Evolutionary conservation across 2,888 invertebrate genomes (phyloP), one percentile per base, ranked within the genome.

Genomic region (Cosmorhoe ocellata): DNA sequence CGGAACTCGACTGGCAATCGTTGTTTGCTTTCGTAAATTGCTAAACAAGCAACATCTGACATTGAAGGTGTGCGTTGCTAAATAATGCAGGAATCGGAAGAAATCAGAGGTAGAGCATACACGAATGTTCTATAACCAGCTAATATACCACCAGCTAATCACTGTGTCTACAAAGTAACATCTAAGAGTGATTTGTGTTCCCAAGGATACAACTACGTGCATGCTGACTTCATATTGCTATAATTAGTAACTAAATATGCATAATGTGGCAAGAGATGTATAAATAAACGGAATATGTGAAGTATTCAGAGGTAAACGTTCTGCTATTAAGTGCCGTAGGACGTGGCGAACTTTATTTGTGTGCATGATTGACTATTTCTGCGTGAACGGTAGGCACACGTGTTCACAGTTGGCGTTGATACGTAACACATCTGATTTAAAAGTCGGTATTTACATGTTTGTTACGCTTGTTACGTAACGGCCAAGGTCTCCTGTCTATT

Each of bases 191-290:
- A 74, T 74, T 76, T 73, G 74, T 75, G 69, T 74, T 75, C 74
- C 77, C 79, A 79, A 71, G 67, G 67, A 72, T 73, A 64, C 22
- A 24, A 24, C 72, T 84, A 83, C 74, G 70, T 76, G 81, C 85
- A 86, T 85, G 86, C 86, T 81, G 71, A 79, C 67, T 78, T 78
- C 75, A 79, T 79, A 76, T 71, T 58, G 68, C 80, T 82, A 79
- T 78, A 79, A 80, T 81, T 80, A 83, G 76, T 78, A 65, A 64
- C 71, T 80, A 71, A 53, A 69, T 70, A 66, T 72, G 66, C 65
- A 67, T 67, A 67, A 76, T 77, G 74, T 76, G 67, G 71, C 66
- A 72, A 75, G 66, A 66, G 68, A 65, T 71, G 66, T 75, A 79
- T 76, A 79, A 80, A 81, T 81, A 80, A 74, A 73, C 64, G 64